Evolutionary conservation across 2,888 invertebrate species (phyloP).

Genomic region (Drosophila subsilvestris): DNA sequence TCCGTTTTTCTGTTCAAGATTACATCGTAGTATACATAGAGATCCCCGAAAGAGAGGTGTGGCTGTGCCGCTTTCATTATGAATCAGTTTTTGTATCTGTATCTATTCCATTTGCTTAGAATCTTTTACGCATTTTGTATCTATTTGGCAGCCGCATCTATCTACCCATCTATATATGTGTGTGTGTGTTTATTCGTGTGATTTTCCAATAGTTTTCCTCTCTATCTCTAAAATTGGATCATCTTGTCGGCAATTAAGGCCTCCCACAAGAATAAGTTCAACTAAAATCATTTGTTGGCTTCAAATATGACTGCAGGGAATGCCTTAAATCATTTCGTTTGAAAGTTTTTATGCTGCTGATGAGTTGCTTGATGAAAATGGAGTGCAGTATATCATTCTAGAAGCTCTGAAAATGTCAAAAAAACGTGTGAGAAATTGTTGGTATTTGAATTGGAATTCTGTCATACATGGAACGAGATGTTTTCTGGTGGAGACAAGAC

Average conservation of each 20-base stretch:
- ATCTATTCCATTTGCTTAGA: constrained; percentile 35
- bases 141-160: constrained; percentile 50
- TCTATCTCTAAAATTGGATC: constrained; percentile 63
- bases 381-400: constrained; percentile 13
- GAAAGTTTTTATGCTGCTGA: constrained; percentile 4
- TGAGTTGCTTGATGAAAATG: not conserved
- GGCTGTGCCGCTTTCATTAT: constrained; percentile 25
- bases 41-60: constrained; percentile 18
- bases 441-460: not conserved
- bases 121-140: constrained; percentile 51
- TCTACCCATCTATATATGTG: not conserved
- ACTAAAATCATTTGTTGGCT: constrained; percentile 32
- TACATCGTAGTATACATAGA: not conserved
- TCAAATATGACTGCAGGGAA: constrained; percentile 21
- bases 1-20: constrained; percentile 1
- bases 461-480: not conserved
- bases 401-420: constrained; percentile 3
- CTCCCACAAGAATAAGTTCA: constrained; percentile 36
- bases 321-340: constrained; percentile 13
- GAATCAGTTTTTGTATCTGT: constrained; percentile 39
- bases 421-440: not conserved
- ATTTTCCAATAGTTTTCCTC: constrained; percentile 47
- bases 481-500: not conserved
- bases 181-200: constrained; percentile 14
- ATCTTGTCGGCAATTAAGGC: constrained; percentile 60